phyloP scores from a whole-genome alignment of 1,140 invertebrate genomes.

The Aphidius ervi region DNA sequence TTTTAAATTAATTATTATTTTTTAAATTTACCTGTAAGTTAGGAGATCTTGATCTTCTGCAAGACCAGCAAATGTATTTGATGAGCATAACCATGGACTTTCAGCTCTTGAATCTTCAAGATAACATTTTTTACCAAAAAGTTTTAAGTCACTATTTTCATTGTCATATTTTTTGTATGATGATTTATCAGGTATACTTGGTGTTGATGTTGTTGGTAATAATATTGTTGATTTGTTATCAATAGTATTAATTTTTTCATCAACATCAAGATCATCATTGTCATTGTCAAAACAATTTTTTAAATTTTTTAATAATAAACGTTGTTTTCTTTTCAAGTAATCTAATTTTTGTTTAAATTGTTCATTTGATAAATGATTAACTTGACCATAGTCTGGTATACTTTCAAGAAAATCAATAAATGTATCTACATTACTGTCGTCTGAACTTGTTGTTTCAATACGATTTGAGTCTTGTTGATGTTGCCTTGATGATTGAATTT shows the following conservation, averaged over 20 bases:
- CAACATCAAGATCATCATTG: conserved; percentile 28
- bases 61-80: conserved; percentile 37
- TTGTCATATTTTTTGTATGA: conserved; percentile 22
- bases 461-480: conserved; percentile 21
- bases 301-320: conserved; percentile 55
- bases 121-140: conserved; percentile 46
- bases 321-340: conserved; percentile 62
- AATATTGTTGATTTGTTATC: conserved; percentile 10
- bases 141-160: conserved; percentile 30
- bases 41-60: conserved; percentile 45
- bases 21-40: conserved; percentile 33
- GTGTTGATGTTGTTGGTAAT: neutral
- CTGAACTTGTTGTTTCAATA: conserved; percentile 29
- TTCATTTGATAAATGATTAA: conserved; percentile 63
- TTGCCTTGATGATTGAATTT: neutral
- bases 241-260: conserved; percentile 16
- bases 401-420: conserved; percentile 64
- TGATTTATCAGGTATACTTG: conserved; percentile 16
- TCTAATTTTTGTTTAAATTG: conserved; percentile 65
- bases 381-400: conserved; percentile 66
- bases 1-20: no score
- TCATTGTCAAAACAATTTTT: conserved; percentile 50
- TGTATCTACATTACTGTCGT: conserved; percentile 45
- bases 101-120: conserved; percentile 38
- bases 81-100: conserved; percentile 40